Percentiles rank a stretch among this genome's conserved stretches.
Conservation (phyloP, 2,888 invertebrate genomes). For the Diaprepes abbreviatus region DNA sequence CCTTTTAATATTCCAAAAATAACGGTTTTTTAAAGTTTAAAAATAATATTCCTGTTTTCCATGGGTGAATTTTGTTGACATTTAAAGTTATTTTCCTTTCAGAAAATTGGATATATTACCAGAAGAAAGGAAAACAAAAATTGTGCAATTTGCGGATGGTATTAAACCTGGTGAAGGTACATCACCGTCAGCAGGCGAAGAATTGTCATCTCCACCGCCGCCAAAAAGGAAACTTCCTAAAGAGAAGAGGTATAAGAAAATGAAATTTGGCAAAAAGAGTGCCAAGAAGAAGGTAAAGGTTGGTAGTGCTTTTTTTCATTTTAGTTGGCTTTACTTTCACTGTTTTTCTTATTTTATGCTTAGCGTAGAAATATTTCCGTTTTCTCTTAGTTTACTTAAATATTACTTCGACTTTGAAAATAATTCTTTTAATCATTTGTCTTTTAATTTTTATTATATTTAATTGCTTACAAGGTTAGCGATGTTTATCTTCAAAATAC, state of each 20-base stretch:
- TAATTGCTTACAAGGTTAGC: no score
- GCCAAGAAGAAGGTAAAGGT: slow-evolving; percentile 73
- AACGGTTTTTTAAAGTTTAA: no score
- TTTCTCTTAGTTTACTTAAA: no score
- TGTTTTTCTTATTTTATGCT: slow-evolving; percentile 2
- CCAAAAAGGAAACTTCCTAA: slow-evolving; percentile 68
- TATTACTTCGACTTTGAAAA: no score
- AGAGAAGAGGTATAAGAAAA: slow-evolving; percentile 69
- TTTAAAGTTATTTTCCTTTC: no score
- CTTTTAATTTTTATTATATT: no score
- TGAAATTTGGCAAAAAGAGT: slow-evolving; percentile 70
- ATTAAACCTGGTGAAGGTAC: slow-evolving; percentile 73
- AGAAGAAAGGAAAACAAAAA: slow-evolving; percentile 40
- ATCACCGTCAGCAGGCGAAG: slow-evolving; percentile 73
- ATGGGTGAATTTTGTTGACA: no score
- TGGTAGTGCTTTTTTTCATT: slow-evolving; percentile 47
- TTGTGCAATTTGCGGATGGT: slow-evolving; percentile 75
- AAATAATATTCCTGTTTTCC: no score
- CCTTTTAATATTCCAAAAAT: no score
- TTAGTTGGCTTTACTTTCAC: slow-evolving; percentile 9
- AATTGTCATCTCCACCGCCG: slow-evolving; percentile 74
- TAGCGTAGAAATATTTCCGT: not conserved
- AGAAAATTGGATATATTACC: slow-evolving; percentile 2
- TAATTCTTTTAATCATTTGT: no score
- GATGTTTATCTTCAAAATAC: no score